These are phyloP conservation scores for Platysteira castanea DNA, from an alignment of 2,113 vertebrate species.

Conservation along the genomic window DNA sequence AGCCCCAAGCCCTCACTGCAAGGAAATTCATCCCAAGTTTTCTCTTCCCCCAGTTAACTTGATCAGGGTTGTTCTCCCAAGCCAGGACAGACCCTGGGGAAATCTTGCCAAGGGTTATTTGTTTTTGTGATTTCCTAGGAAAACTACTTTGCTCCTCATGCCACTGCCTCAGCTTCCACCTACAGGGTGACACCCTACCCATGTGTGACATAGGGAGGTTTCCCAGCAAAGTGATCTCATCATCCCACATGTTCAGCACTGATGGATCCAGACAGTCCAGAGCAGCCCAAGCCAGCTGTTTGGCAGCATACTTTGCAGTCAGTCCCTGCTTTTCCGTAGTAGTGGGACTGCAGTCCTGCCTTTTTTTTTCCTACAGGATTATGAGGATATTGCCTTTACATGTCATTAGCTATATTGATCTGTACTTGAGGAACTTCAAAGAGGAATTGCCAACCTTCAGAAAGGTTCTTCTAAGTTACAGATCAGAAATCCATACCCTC, in stretches of 20 bases:
- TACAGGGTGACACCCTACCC: not conserved
- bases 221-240: not conserved
- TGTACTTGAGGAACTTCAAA: not conserved
- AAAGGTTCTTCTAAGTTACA: not conserved
- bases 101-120: not conserved
- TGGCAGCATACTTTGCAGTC: not conserved
- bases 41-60: not conserved
- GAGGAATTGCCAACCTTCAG: not conserved
- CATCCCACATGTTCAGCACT: not conserved
- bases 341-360: not conserved
- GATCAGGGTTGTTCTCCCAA: not conserved
- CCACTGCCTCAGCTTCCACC: not conserved
- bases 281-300: not conserved
- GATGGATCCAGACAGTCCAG: not conserved
- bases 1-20: fast-evolving
- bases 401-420: not conserved
- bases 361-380: not conserved
- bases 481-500: not conserved
- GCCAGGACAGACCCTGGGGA: not conserved
- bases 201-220: fast-evolving
- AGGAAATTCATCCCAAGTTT: not conserved
- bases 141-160: not conserved
- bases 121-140: not conserved
- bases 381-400: not conserved
- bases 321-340: not conserved